Conservation (phyloP, 2,888 invertebrate species). For the Callimorpha dominula region DNA sequence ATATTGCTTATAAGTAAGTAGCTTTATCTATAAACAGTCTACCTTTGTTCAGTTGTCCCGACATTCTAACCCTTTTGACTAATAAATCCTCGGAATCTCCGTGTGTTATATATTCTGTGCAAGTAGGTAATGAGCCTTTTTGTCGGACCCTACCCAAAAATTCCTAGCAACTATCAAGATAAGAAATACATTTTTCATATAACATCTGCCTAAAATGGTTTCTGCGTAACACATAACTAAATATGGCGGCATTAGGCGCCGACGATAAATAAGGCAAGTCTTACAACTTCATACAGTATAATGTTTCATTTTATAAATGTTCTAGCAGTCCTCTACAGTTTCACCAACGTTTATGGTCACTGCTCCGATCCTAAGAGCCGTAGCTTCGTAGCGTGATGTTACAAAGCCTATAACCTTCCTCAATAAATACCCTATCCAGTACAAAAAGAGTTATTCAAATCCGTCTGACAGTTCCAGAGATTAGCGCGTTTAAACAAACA, state of each 20-base stretch:
- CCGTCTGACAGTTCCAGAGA: too few relatives aligned
- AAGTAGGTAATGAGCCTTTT: background rate
- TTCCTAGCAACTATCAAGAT: slow-evolving; percentile 6
- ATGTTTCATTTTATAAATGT: background rate
- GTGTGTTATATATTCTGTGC: background rate
- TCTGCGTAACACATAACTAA: slow-evolving; percentile 19
- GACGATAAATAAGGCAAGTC: background rate
- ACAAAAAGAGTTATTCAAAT: too few relatives aligned
- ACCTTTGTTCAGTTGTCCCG: too few relatives aligned
- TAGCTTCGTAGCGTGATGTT: background rate
- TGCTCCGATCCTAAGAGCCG: background rate
- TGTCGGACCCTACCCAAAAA: slow-evolving; percentile 9
- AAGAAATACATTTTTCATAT: slow-evolving; percentile 5
- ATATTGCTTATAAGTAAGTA: too few relatives aligned
- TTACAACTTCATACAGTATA: background rate
- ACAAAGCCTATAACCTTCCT: background rate
- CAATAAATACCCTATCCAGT: background rate
- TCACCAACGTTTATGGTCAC: background rate
- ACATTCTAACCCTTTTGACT: too few relatives aligned
- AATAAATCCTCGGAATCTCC: background rate
- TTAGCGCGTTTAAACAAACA: too few relatives aligned
- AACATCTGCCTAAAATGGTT: slow-evolving; percentile 3
- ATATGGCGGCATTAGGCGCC: slow-evolving; percentile 11
- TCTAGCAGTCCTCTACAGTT: background rate
- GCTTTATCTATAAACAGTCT: too few relatives aligned